Evolutionary conservation across 2,113 vertebrate genomes (phyloP).

Genomic region (Oryzias celebensis): DNA sequence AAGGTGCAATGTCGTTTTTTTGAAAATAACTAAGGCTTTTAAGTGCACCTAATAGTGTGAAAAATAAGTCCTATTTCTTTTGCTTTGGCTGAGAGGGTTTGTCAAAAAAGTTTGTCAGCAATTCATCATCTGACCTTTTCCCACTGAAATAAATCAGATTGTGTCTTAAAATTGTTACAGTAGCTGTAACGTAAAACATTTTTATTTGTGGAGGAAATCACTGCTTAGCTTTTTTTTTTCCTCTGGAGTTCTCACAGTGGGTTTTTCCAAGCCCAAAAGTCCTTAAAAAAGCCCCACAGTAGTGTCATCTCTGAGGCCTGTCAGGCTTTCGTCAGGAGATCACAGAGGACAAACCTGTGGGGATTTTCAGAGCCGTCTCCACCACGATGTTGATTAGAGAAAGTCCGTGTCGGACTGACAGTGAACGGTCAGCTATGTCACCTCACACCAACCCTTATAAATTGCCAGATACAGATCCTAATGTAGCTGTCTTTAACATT

Average conservation of each 20-base stretch:
- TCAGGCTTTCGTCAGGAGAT: slow-evolving; percentile 14
- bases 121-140: no score
- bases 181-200: no score
- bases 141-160: no score
- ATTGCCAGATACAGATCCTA: slow-evolving; percentile 57
- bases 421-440: slow-evolving; percentile 46
- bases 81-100: no score
- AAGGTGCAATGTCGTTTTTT: no score
- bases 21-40: no score
- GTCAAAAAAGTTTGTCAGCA: no score
- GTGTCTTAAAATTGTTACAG: no score
- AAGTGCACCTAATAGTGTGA: no score
- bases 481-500: slow-evolving; percentile 59
- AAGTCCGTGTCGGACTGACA: slow-evolving; percentile 31
- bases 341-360: slow-evolving; percentile 27
- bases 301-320: slow-evolving; percentile 7
- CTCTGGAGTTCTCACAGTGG: neutral
- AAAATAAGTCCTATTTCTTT: no score
- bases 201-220: no score
- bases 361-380: slow-evolving; percentile 27
- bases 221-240: neutral
- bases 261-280: neutral
- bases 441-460: slow-evolving; percentile 28
- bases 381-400: slow-evolving; percentile 39
- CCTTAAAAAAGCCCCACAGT: neutral